A percentile compares a stretch with the other conserved stretches of the same genome.
These are phyloP conservation scores for Coleophora deauratella DNA, from an alignment of 2,888 invertebrate genomes.

Conservation along the genomic window DNA sequence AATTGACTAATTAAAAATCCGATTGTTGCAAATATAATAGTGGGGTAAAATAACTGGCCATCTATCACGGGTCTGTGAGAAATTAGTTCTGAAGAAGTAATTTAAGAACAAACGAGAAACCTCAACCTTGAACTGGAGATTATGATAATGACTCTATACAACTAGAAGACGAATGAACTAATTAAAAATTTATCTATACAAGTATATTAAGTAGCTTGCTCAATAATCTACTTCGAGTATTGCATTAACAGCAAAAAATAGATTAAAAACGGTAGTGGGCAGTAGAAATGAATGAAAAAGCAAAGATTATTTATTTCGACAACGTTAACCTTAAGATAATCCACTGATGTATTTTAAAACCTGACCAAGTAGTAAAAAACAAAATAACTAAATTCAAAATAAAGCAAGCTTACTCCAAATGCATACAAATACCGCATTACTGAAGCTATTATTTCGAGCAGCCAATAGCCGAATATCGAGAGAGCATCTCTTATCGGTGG, in stretches of 20 bases:
- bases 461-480: conserved; percentile 30
- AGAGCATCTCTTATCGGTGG: conserved; percentile 37
- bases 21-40: conserved; percentile 2
- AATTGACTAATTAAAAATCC: conserved; percentile 4
- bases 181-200: too few relatives aligned
- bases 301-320: too few relatives aligned
- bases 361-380: too few relatives aligned
- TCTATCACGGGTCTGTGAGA: background rate
- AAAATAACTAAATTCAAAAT: too few relatives aligned
- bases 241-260: background rate
- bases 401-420: background rate
- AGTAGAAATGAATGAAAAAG: background rate
- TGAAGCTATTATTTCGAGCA: conserved; percentile 14
- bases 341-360: too few relatives aligned
- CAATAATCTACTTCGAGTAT: background rate
- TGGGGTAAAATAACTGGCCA: background rate
- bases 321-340: too few relatives aligned
- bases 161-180: too few relatives aligned
- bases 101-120: too few relatives aligned
- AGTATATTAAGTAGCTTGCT: too few relatives aligned
- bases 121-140: too few relatives aligned
- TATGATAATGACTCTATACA: too few relatives aligned
- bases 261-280: background rate
- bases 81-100: too few relatives aligned
- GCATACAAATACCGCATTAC: conserved; percentile 7